Base-by-base conservation (phyloP, 2,113 vertebrate genomes). In the Microtus oregoni region DNA sequence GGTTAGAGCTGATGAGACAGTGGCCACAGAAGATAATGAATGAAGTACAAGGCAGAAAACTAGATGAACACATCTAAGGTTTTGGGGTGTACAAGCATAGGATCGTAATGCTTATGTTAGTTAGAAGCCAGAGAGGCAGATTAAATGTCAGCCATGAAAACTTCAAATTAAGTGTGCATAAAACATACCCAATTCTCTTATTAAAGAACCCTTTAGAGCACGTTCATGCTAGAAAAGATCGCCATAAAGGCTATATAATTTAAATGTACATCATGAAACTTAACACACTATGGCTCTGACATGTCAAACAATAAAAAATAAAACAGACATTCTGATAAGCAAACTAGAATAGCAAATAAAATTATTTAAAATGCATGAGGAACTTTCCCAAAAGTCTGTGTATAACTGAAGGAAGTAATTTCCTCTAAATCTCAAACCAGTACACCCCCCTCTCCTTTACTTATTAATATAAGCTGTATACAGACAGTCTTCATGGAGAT, bases 1-100 rank as follows among this genome's bases (percentile, higher is more conserved):
- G 99, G 99, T 99, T 99, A 99, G 94, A 99, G 99, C 98, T 99
- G 99, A 99, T 95, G 79, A 97, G 98, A 98, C 99, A 99, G 99
- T 99, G 98, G 99, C 98, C 98, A 98, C 70, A 98, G 98, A 99
- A 99, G 98, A 98, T 97, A 96, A 98, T 98, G 98, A n/a, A 99
- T 99, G 99, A 99, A 98, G 50, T 98, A 98, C 98, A 98, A 99
- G 97, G 97, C 98, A 99, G 97, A 98, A 98, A 98, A 97, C 97
- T 44, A 98, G 97, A 98, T 98, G 97, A 98, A 98, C 94, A 98
- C 95, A 96, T 96, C 96, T 93, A 95, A 97, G 95, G 97, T 96
- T 98, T 98, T 97, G 96, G 97, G 95, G 85, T 98, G 75, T 86
- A 98, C 94, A 97, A 96, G 73, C 92, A 94, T 88, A 93, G 61